Base-by-base conservation (phyloP, 1,140 invertebrate species). In the Brachystomella parvula region DNA sequence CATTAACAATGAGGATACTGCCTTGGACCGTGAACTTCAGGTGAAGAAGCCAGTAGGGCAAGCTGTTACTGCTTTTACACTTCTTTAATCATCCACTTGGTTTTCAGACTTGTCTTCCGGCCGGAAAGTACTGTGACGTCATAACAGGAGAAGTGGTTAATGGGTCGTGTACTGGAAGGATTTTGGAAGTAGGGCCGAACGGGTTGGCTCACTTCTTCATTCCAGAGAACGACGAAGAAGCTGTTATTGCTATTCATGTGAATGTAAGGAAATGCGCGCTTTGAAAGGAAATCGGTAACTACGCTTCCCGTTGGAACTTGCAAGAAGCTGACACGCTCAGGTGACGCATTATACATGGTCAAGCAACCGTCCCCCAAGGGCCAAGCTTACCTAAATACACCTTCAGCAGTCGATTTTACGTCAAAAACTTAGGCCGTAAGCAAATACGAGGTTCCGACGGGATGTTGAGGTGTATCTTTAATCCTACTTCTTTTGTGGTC, bases 241-340 rank as follows among this genome's bases (percentile, higher is more conserved):
- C 87, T 49, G 81, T 90, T 30, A 73, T 94, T 21, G 91, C 90
- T 31, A 86, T 94, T 70, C 89, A 94, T 76, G 76, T 79, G 24
- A 78, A 84, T 70, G 75, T 77, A 69, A 72, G 61, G 35, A 9
- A 9, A 19, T 9, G 19, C 6, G 6, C 35, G 19, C 35, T 19
- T 39, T 19, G 6, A 39, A 6, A 39, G 6, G 19, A 39, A 39
- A 39, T 19, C 35, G n/a, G n/a, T n/a, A n/a, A n/a, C n/a, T n/a
- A n/a, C n/a, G n/a, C n/a, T n/a, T n/a, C n/a, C n/a, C n/a, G n/a
- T n/a, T n/a, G n/a, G n/a, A n/a, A n/a, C n/a, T n/a, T n/a, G n/a
- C n/a, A n/a, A n/a, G n/a, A n/a, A n/a, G n/a, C n/a, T n/a, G n/a
- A n/a, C n/a, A n/a, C n/a, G n/a, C n/a, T n/a, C n/a, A n/a, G n/a